Evolutionary conservation across 2,888 invertebrate genomes (phyloP), one percentile per base, ranked within the genome.

Genomic region (Thymelicus sylvestris): DNA sequence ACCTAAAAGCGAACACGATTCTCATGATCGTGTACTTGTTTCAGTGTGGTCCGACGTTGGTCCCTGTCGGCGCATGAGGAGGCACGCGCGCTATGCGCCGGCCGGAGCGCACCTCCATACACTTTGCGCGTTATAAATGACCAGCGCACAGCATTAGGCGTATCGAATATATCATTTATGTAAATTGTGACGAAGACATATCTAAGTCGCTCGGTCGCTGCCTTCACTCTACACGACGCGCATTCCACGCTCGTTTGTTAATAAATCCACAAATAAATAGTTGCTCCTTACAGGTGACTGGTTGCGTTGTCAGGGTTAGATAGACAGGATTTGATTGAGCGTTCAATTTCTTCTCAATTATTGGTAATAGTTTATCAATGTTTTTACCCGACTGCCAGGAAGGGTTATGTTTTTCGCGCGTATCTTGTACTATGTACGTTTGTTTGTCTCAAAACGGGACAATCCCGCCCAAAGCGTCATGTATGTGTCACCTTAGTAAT

Each of bases 111-210:
- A 83, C 84, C 83, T 82, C 86, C 86, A 39, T 83, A 80, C 87
- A 86, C 78, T 86, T 83, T 83, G 86, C 81, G 85, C 84, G 86
- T 93, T 87, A 93, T 92, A 93, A 93, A 93, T 93, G 91, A 92
- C 90, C 88, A 84, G 79, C 79, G 87, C 87, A 81, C 86, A 79
- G 89, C 84, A 93, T 93, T 93, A 93, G 93, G 91, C 93, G 91
- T 88, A 88, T 88, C 91, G 80, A 89, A 93, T 93, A 91, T 83
- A 93, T 93, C 93, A 93, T 93, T 93, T 93, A 93, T 93, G 93
- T 93, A 93, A 93, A 93, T 93, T 91, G 83, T 93, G 93, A 93
- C 93, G 93, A 93, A 93, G 93, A 93, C 91, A 92, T 93, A 93
- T 93, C 90, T 91, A 88, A 87, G 87, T 84, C 86, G 85, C 84